These are phyloP conservation scores for Eremophila alpestris DNA, from an alignment of 2,797 vertebrate species.

Conservation along the genomic window DNA sequence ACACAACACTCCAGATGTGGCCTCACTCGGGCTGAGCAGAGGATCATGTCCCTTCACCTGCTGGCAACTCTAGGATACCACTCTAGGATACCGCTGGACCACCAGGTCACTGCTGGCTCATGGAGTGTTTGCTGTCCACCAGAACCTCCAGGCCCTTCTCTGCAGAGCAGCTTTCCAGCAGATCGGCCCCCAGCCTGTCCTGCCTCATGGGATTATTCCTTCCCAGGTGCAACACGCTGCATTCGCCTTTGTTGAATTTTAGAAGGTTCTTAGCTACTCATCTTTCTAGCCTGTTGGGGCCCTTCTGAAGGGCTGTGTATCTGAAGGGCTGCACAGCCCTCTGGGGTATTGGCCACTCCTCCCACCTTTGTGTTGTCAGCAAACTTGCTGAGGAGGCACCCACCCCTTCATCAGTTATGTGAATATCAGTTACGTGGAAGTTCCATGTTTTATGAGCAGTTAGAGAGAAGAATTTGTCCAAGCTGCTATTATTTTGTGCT, in stretches of 20 bases:
- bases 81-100: not conserved
- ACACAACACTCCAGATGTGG: not conserved
- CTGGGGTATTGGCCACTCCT: not conserved
- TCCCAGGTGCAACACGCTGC: fast-evolving
- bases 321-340: not conserved
- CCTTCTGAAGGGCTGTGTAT: not conserved
- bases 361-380: not conserved
- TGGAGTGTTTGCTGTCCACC: not conserved
- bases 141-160: not conserved
- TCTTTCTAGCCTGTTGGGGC: not conserved
- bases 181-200: not conserved
- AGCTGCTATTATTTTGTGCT: not conserved
- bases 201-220: not conserved
- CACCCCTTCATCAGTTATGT: not conserved
- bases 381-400: not conserved
- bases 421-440: not conserved
- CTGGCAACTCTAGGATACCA: not conserved
- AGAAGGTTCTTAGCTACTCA: not conserved
- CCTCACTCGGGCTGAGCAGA: not conserved
- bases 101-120: not conserved
- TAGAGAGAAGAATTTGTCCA: not conserved
- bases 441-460: not conserved
- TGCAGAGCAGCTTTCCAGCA: not conserved
- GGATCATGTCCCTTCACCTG: not conserved
- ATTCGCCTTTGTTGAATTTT: not conserved